phyloP scores from a whole-genome alignment of 1,140 invertebrate genomes.

The Leptoteleia sp. region DNA sequence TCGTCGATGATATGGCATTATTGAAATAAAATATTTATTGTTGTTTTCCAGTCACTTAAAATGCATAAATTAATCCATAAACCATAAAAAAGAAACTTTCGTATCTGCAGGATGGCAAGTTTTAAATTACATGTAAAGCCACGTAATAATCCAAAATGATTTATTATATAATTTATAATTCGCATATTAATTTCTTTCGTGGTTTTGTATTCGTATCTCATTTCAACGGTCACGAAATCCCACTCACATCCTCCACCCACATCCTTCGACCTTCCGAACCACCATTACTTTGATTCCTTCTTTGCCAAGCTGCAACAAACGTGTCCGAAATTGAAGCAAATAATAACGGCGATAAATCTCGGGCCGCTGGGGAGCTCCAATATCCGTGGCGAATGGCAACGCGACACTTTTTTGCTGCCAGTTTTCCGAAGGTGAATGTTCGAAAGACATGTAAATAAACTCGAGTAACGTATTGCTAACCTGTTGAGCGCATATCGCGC shows the following conservation, averaged over 20 bases:
- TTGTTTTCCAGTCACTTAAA: too few relatives aligned
- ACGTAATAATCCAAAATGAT: too few relatives aligned
- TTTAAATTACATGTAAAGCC: too few relatives aligned
- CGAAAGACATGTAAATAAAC: constrained; percentile 67
- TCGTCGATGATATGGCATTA: too few relatives aligned
- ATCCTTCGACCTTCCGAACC: constrained; percentile 13
- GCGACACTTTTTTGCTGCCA: constrained; percentile 58
- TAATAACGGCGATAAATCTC: constrained; percentile 61
- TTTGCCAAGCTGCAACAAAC: constrained; percentile 28
- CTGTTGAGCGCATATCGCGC: constrained; percentile 61
- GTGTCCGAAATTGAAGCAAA: constrained; percentile 42
- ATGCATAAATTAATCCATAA: too few relatives aligned
- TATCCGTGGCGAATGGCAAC: constrained; percentile 46
- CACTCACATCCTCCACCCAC: constrained; percentile 28
- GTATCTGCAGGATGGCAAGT: too few relatives aligned
- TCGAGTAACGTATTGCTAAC: constrained; percentile 64
- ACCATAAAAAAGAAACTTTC: too few relatives aligned
- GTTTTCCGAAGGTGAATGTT: constrained; percentile 55
- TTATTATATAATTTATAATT: too few relatives aligned
- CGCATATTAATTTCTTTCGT: too few relatives aligned
- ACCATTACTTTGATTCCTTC: constrained; percentile 19
- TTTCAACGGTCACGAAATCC: constrained; percentile 1
- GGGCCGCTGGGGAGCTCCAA: constrained; percentile 29
- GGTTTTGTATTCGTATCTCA: constrained; percentile 1
- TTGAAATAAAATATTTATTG: too few relatives aligned